Conservation (phyloP, 2,797 vertebrate genomes). For the Phataginus tetradactyla region DNA sequence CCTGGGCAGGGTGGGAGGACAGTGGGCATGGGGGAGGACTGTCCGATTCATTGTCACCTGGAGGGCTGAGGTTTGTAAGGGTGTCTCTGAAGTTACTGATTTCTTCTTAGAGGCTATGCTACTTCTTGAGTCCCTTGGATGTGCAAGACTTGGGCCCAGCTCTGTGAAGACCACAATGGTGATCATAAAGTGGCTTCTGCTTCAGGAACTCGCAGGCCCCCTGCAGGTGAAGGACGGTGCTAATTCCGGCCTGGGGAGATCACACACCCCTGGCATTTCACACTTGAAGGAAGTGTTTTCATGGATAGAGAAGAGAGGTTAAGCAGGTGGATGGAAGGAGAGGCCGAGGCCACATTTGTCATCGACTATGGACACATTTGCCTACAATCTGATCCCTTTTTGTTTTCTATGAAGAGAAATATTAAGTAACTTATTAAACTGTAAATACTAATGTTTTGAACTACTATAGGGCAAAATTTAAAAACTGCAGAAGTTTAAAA, state of each 20-base stretch:
- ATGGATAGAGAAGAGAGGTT: not conserved
- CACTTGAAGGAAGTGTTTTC: not conserved
- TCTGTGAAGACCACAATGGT: rapidly evolving
- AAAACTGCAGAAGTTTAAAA: not conserved
- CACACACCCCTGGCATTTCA: not conserved
- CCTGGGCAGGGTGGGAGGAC: rapidly evolving
- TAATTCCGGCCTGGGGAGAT: not conserved
- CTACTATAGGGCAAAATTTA: not conserved
- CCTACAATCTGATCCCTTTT: not conserved
- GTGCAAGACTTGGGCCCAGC: not conserved
- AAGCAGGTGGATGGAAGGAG: not conserved
- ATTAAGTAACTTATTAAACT: not conserved
- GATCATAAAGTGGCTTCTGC: not conserved
- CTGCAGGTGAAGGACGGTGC: not conserved
- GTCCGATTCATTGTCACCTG: not conserved
- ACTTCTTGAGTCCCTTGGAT: not conserved
- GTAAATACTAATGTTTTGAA: not conserved
- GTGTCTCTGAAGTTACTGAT: not conserved
- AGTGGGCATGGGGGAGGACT: not conserved
- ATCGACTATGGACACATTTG: not conserved
- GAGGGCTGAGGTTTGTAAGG: not conserved
- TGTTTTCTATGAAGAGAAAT: not conserved
- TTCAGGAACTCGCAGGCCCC: rapidly evolving
- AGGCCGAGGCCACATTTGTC: not conserved
- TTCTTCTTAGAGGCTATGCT: not conserved